Evolutionary conservation across 2,888 invertebrate species (phyloP), one percentile per base, ranked within the genome.

Genomic region (Amiota mariae): DNA sequence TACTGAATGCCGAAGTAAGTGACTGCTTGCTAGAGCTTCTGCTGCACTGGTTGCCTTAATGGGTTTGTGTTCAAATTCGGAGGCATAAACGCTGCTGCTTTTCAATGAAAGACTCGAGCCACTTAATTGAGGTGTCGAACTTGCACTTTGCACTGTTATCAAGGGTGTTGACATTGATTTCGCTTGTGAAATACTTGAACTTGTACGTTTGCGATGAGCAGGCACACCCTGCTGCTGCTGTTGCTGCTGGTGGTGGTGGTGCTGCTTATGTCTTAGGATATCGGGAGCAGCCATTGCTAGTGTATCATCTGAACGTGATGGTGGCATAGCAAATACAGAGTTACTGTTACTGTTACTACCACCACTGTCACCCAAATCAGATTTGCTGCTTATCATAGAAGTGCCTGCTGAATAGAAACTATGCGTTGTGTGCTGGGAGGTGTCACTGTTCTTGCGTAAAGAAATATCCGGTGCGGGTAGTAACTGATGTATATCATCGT

Each of bases 291-390:
- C 91, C 90, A 90, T 0, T 92, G 86, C 91, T 8, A 96, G 89
- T 0, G 94, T 94, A 82, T 96, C 96, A 86, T 96, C 96, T 77
- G 95, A 96, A 68, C 94, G 92, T 0, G 95, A 95, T 0, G 95
- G 94, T 6, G 94, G 94, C 70, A 95, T 89, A 49, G 94, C 91
- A 24, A 89, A 87, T 8, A 86, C 79, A 8, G 67, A 68, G 18
- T 51, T 54, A 48, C 51, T 68, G 49, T 75, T 79, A 73, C 76
- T 82, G 18, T 75, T 79, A 73, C 76, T 82, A 15, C 81, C 79
- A 75, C 82, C 80, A 11, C 81, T 82, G 3, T 84, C 81, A 51
- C 82, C 81, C 71, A 84, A 78, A 15, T 88, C 87, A 71, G 82
- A 81, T 56, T 78, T 80, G 61, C 80, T 84, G 67, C 81, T 80